Evolutionary conservation across 2,797 vertebrate species (phyloP).

Genomic region (Pseudochaenichthys georgianus): DNA sequence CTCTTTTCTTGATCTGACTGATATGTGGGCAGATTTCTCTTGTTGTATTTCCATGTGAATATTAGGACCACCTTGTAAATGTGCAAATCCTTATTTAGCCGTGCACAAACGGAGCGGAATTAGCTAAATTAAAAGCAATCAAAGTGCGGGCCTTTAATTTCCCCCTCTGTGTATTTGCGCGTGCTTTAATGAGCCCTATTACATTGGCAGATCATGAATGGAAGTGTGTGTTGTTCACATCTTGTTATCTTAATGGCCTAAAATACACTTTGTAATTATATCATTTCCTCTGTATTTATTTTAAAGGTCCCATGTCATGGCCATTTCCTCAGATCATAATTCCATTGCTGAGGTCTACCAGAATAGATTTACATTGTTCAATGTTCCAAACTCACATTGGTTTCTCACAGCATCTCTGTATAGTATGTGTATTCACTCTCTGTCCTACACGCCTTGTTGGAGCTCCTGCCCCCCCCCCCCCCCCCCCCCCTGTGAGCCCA

Average conservation of each 20-base stretch:
- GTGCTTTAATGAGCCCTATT: conserved; percentile 39
- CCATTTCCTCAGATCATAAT: too few relatives aligned
- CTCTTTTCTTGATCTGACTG: conserved; percentile 33
- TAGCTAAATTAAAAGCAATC: conserved; percentile 46
- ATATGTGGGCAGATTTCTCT: not conserved
- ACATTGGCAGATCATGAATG: conserved; percentile 31
- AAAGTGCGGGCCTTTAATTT: conserved; percentile 15
- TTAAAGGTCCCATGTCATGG: too few relatives aligned
- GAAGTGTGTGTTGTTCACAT: conserved; percentile 50
- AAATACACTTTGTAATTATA: conserved; percentile 45
- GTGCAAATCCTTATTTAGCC: conserved; percentile 34
- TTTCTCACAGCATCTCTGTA: too few relatives aligned
- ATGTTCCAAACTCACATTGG: too few relatives aligned
- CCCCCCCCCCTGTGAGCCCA: too few relatives aligned
- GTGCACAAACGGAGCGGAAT: conserved; percentile 11
- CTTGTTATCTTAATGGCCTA: conserved; percentile 27
- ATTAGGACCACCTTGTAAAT: conserved; percentile 13
- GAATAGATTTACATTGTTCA: too few relatives aligned
- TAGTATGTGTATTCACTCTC: too few relatives aligned
- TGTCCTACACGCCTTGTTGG: too few relatives aligned
- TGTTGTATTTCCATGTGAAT: conserved; percentile 38
- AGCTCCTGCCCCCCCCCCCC: too few relatives aligned
- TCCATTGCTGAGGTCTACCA: too few relatives aligned
- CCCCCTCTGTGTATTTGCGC: conserved; percentile 20
- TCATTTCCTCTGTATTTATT: conserved; percentile 5